phyloP scores from a whole-genome alignment of 92 coral and sea anemone species.

The Paramuricea clavata region DNA sequence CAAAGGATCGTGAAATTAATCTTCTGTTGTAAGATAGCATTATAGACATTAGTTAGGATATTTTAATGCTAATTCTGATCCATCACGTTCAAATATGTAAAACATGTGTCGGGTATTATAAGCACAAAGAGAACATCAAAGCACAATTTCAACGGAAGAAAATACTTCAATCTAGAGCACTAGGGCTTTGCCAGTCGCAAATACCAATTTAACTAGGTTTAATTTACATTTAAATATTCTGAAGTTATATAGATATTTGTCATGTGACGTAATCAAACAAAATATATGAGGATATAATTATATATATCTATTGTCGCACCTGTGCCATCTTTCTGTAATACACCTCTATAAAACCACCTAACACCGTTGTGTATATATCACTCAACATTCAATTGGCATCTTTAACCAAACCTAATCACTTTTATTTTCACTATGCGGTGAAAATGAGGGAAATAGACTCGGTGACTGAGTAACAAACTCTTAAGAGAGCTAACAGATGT shows the following conservation, averaged over 20 bases:
- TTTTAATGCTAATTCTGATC: neutral
- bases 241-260: neutral
- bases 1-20: too few species aligned
- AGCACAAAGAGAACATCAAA: neutral
- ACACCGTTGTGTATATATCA: neutral
- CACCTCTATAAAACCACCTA: neutral
- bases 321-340: neutral
- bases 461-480: neutral
- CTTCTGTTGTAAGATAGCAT: neutral
- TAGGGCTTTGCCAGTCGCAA: too few species aligned
- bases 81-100: neutral
- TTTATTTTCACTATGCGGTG: neutral
- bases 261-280: neutral
- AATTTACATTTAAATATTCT: neutral
- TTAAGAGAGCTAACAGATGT: too few species aligned
- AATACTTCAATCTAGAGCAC: neutral
- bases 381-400: neutral
- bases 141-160: neutral
- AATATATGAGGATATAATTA: neutral
- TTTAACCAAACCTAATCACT: neutral
- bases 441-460: neutral
- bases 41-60: too few species aligned
- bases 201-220: too few species aligned
- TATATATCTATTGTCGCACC: neutral
- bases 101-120: neutral